These are phyloP conservation scores for Antheraea assamensis DNA, from an alignment of 2,888 invertebrate genomes.

Conservation along the genomic window DNA sequence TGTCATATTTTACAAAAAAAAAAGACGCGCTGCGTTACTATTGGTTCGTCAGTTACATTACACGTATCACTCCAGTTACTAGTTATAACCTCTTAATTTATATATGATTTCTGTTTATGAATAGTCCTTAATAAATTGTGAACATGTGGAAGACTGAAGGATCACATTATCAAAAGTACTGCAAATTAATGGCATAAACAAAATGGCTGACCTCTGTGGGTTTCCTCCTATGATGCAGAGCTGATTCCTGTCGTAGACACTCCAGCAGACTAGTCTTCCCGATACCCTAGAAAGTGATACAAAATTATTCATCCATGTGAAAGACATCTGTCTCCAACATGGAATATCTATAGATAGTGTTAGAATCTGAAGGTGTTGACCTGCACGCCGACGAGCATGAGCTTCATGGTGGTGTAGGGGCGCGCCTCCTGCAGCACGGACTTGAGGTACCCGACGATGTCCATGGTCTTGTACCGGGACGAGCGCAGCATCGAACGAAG, in stretches of 20 bases:
- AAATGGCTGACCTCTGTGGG: constrained; percentile 82
- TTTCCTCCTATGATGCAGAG: constrained; percentile 86
- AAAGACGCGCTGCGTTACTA: neutral
- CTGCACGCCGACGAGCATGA: constrained; percentile 97
- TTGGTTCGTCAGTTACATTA: neutral
- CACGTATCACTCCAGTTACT: neutral
- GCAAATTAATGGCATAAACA: neutral
- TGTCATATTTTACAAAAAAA: neutral
- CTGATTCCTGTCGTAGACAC: constrained; percentile 93
- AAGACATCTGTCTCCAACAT: neutral
- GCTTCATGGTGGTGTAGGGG: constrained; percentile 96
- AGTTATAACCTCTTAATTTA: neutral
- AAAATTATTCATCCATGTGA: neutral
- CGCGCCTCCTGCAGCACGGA: constrained; percentile 92
- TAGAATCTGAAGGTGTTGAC: too few species aligned
- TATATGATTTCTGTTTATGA: too few species aligned
- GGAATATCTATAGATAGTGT: too few species aligned
- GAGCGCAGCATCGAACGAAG: constrained; percentile 94
- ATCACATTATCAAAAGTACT: neutral
- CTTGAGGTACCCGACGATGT: constrained; percentile 95
- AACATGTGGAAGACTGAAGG: too few species aligned
- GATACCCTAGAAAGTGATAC: constrained; percentile 60
- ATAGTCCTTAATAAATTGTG: too few species aligned
- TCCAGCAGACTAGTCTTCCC: constrained; percentile 97
- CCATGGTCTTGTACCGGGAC: constrained; percentile 97